Percentiles rank a stretch among this genome's conserved stretches.
These are phyloP conservation scores for Terebella lapidaria DNA, from an alignment of 2,888 invertebrate genomes.

Conservation along the genomic window DNA sequence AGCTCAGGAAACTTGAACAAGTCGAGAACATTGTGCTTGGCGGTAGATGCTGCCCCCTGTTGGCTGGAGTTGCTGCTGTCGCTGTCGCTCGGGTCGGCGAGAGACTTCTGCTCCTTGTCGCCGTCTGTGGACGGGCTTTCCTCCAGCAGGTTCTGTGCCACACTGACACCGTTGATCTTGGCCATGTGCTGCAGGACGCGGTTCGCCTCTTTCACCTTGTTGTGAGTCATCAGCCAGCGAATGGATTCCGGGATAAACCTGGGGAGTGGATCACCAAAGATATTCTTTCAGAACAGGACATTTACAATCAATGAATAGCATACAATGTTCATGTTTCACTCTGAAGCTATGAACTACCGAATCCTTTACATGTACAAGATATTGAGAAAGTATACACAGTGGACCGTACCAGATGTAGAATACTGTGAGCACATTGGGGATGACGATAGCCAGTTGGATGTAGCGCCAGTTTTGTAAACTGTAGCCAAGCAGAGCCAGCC, in stretches of 20 bases:
- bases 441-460: conserved; percentile 56
- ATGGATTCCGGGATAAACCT: conserved; percentile 45
- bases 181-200: conserved; percentile 10
- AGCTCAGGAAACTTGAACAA: conserved; percentile 37
- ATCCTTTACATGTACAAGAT: no score
- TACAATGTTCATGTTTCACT: no score
- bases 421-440: conserved; percentile 56
- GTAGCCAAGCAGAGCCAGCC: conserved; percentile 55
- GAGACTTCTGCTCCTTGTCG: no score
- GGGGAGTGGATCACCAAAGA: no score
- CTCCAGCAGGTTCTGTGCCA: conserved; percentile 6
- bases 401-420: conserved; percentile 51
- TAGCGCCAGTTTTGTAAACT: conserved; percentile 57
- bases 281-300: no score
- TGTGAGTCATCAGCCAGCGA: conserved; percentile 39
- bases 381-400: no score
- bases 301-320: no score
- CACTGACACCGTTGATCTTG: background rate
- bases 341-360: no score
- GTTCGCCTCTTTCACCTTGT: conserved; percentile 21
- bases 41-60: no score
- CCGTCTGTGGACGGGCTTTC: no score
- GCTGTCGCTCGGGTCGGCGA: no score
- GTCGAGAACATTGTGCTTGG: conserved; percentile 30
- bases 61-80: no score